Evolutionary conservation across 2,888 invertebrate genomes (phyloP).

Genomic region (Eumerus sabulonum): DNA sequence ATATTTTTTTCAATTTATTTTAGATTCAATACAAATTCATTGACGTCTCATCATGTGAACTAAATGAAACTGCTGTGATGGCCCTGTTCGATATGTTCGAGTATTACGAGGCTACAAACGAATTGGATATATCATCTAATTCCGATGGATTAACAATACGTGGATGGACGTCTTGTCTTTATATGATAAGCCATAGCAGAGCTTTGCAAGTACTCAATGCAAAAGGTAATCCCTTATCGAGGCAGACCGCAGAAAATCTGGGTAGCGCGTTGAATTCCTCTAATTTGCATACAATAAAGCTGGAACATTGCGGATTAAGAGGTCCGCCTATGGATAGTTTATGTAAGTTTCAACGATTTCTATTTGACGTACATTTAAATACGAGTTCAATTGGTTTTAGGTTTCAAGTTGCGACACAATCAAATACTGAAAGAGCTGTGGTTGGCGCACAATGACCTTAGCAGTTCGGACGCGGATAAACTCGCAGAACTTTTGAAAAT

Average conservation of each 20-base stretch:
- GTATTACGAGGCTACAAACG: conserved; percentile 91
- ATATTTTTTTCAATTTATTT: conserved; percentile 33
- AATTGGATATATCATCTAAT: conserved; percentile 88
- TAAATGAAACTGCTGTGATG: conserved; percentile 82
- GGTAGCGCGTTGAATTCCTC: conserved; percentile 87
- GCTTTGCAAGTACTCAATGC: conserved; percentile 76
- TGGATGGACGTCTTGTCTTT: conserved; percentile 89
- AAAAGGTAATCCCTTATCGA: conserved; percentile 77
- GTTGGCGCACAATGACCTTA: conserved; percentile 89
- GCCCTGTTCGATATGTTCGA: conserved; percentile 95
- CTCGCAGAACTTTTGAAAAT: conserved; percentile 86
- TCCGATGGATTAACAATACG: conserved; percentile 84
- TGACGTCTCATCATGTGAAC: conserved; percentile 77
- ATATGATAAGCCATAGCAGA: conserved; percentile 78
- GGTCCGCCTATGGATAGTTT: conserved; percentile 87
- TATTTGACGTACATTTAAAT: not conserved
- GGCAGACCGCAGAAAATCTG: conserved; percentile 82
- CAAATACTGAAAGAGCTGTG: conserved; percentile 88
- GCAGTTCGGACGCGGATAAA: conserved; percentile 87
- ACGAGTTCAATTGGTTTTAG: conserved; percentile 78
- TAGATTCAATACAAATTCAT: conserved; percentile 78
- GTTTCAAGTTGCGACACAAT: conserved; percentile 89
- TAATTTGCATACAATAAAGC: conserved; percentile 85
- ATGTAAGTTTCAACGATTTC: conserved; percentile 82
- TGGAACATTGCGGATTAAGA: conserved; percentile 87